These are phyloP conservation scores for Hydrolagus affinis DNA, from an alignment of 2,113 vertebrate species.

Conservation along the genomic window DNA sequence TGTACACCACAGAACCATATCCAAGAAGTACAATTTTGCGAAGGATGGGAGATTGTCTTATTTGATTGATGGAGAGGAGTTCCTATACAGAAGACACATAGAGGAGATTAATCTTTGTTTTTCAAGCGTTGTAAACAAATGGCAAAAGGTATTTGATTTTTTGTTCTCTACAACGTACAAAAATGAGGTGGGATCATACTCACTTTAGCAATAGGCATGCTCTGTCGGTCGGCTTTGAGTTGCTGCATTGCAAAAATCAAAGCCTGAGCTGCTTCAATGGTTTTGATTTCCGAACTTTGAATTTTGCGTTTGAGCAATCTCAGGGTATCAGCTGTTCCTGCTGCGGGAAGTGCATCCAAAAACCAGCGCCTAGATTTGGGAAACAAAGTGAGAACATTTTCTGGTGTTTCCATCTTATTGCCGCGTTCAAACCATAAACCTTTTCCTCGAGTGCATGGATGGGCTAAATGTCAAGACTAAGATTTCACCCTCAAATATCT, in stretches of 20 bases:
- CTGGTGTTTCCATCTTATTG: not conserved
- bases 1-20: slow-evolving; percentile 68
- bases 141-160: not conserved
- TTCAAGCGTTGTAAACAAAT: not conserved
- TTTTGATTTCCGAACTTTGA: slow-evolving; percentile 45
- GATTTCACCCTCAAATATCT: not conserved
- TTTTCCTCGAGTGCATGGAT: not conserved
- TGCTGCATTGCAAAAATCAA: slow-evolving; percentile 55
- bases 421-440: not conserved
- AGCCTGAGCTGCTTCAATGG: slow-evolving; percentile 48
- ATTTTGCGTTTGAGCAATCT: slow-evolving; percentile 61
- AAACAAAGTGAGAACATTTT: not conserved
- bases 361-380: slow-evolving; percentile 58
- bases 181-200: slow-evolving; percentile 33
- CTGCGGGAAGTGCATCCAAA: slow-evolving; percentile 51
- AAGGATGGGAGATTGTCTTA: slow-evolving; percentile 46
- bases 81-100: slow-evolving; percentile 46
- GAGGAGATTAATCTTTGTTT: not conserved
- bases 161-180: not conserved
- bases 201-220: slow-evolving; percentile 51
- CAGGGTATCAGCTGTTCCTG: slow-evolving; percentile 54
- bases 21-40: slow-evolving; percentile 55
- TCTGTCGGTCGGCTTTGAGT: slow-evolving; percentile 44
- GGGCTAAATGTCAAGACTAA: not conserved
- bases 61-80: slow-evolving; percentile 54